Base-by-base conservation (phyloP, 1,140 invertebrate genomes). In the Mamestra configurata region DNA sequence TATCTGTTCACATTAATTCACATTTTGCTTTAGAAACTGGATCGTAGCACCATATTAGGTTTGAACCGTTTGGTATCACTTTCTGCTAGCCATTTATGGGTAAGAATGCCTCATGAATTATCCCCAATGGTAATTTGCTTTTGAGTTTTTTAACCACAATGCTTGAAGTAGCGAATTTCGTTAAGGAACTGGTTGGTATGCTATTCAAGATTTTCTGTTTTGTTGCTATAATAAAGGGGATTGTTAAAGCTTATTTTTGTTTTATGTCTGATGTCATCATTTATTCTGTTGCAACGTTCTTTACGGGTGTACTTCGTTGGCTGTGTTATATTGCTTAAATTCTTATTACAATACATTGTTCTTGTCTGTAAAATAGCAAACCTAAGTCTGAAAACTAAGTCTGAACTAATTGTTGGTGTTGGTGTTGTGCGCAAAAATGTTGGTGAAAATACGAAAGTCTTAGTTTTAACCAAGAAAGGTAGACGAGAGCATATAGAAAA, bases 101-200 rank as follows among this genome's bases (percentile, higher is more conserved):
- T 88, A 85, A 88, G 86, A 94, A 94, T 93, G 87, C 79, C 88
- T 92, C 90, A 94, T 94, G 92, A 92, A 92, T 94, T 94, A 94
- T 92, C 84, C 87, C 80, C 49, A 79, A 88, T 82, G 81, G 82
- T 83, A 84, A 86, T 88, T 89, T 89, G 87, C 84, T 87, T 89
- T 89, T 85, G 82, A 82, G 80, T 78, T 79, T 81, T 80, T 79
- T 82, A 37, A 66, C 59, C 27, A 31, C 72, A 61, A 61, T 57
- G 27, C 55, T 46, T 37, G 57, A 43, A 77, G 46, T 51, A 76
- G 55, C 55, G 24, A 66, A 72, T 77, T 64, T 68, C n/a, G 20
- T 68, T 46, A 46, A 80, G 55, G 46, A 76, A 76, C 37, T 57
- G 20, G 53, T 59, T 57, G 70, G 71, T 22, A 73, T 76, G 72